Evolutionary conservation across 2,113 vertebrate species (phyloP), one percentile per base, ranked within the genome.

Genomic region (Donacobius atricapilla): DNA sequence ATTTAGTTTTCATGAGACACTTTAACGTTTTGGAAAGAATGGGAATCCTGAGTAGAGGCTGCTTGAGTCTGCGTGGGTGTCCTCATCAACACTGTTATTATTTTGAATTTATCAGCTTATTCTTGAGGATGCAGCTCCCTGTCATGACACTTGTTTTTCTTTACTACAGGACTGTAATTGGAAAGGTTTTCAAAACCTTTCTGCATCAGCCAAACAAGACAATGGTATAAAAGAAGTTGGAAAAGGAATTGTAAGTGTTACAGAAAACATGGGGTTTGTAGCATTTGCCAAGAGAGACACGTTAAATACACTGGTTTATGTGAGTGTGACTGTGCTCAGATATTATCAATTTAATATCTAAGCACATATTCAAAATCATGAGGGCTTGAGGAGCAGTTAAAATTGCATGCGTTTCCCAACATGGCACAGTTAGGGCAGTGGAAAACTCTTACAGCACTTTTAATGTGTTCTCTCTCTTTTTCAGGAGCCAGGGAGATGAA

Each of bases 381-480:
- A 77, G 44, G 56, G 60, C 71, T 53, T 73, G 44, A 95, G 66
- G 51, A 90, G 5, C 23, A 65, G 53, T 57, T 70, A 83, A 56
- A 92, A 68, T 81, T 92, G 94, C 96, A 93, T 93, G 90, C 73
- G 35, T 70, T 97, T 90, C 92, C 93, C 94, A 78, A 37, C 31
- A 3, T 30, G 50, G 60, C 71, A 47, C 51, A 78, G 35, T 76
- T 96, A 95, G 87, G 78, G 70, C 48, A 87, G 45, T 37, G 72
- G 72, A 63, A 71, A 89, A 56, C 21, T 42, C 85, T 48, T 93
- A 83, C 93, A 93, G n/a, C 64, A 23, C 64, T 82, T 96, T 87
- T 95, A 95, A 97, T 97, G 92, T 97, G 69, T 96, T 97, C 94
- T 97, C 90, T 97, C 90, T 97, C 87, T 97, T 68, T 97, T 97